Base-by-base conservation (phyloP, 92 coral and sea anemone genomes). In the Phenganax marumi region DNA sequence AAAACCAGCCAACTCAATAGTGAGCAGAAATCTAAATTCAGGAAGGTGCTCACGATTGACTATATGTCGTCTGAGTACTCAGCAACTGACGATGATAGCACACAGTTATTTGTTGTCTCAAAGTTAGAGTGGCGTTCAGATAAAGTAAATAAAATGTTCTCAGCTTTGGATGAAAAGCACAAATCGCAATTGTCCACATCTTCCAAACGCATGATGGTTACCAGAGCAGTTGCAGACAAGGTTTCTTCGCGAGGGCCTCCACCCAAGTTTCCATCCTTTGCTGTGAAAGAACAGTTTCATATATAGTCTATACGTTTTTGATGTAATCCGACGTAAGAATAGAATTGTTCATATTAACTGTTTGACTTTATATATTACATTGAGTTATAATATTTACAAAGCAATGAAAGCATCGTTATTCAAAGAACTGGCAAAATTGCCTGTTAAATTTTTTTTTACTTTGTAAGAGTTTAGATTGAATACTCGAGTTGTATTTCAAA, bases 21-120 rank as follows among this genome's bases (percentile, higher is more conserved):
- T 52, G 74, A 84, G 43, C 68, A 77, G 73, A 84, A 84, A 76
- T 56, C 72, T 33, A 84, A 39, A 63, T 85, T 58, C 49, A 72
- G 24, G 78, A 57, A 61, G 61, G 76, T 77, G 39, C 62, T 85
- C 74, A 74, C 87, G 23, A 70, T 75, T 57, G 84, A 84, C 66
- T 84, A 84, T 72, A 43, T 76, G 74, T 84, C 73, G n/a, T 84
- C 87, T 50, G 84, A 63, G 53, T 79, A 84, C 52, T 73, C 82
- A 50, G 87, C 74, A 50, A 73, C 74, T 63, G 84, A 84, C 19
- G 76, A 73, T 70, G 75, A 70, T 70, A 48, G 50, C 68, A 13
- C 68, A 21, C 68, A 62, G 24, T 14, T 62, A 62, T 62, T 62
- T 62, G 68, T 62, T 62, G 68, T 62, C 18, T 62, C 68, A 62